Evolutionary conservation across 2,113 vertebrate genomes (phyloP).

Genomic region (Triplophysa rosa): DNA sequence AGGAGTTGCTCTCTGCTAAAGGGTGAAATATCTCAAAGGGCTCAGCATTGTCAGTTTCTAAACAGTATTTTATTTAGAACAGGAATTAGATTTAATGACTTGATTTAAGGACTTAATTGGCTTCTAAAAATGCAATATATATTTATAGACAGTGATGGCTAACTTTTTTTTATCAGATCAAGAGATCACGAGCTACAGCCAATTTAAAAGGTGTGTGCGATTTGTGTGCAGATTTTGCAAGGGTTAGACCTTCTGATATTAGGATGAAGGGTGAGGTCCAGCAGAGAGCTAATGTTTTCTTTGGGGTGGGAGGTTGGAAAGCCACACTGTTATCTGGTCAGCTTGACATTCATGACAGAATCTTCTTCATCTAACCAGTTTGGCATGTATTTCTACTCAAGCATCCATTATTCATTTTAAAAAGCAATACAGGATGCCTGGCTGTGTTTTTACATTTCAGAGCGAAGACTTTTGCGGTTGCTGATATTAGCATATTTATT

Average conservation of each 20-base stretch:
- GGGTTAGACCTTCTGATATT: slow-evolving; percentile 18
- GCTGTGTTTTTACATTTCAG: slow-evolving; percentile 10
- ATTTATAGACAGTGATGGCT: neutral
- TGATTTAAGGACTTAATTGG: neutral
- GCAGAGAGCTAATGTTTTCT: slow-evolving; percentile 27
- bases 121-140: neutral
- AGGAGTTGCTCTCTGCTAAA: slow-evolving; percentile 15
- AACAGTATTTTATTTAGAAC: neutral
- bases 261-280: slow-evolving; percentile 6
- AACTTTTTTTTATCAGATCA: neutral
- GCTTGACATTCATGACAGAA: slow-evolving; percentile 13
- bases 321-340: neutral
- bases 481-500: slow-evolving; percentile 9
- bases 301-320: neutral
- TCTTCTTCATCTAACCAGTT: neutral
- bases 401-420: neutral
- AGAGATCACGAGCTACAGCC: neutral
- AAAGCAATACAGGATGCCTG: neutral
- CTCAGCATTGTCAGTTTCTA: neutral
- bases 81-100: neutral
- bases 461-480: neutral
- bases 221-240: neutral
- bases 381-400: slow-evolving; percentile 11
- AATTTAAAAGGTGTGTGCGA: neutral
- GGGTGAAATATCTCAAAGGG: neutral